Conservation (phyloP, 2,888 invertebrate genomes). For the Lasius fuliginosus region DNA sequence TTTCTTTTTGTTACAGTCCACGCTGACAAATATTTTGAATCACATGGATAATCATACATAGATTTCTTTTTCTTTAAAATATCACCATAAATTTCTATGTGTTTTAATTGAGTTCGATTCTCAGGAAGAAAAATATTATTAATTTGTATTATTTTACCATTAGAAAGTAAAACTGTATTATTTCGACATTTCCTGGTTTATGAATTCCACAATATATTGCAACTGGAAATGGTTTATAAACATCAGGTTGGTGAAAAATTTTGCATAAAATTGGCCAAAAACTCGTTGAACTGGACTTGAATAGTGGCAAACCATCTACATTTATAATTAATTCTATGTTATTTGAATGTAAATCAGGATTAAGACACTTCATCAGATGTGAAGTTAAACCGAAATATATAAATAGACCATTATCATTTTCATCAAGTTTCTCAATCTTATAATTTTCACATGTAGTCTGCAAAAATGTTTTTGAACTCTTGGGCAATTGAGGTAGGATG, state of each 20-base stretch:
- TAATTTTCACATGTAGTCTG: neutral
- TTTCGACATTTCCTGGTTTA: neutral
- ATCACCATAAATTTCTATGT: neutral
- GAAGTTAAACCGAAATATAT: neutral
- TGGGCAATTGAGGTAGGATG: neutral
- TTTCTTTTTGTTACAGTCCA: neutral
- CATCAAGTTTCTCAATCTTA: neutral
- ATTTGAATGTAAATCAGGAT: neutral
- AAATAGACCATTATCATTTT: neutral
- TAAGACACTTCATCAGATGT: neutral
- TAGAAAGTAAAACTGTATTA: neutral
- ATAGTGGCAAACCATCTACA: constrained; percentile 2
- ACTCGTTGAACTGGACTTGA: neutral
- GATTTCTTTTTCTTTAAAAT: neutral
- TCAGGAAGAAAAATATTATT: neutral
- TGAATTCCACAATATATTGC: neutral
- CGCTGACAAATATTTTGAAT: neutral
- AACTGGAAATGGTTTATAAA: constrained; percentile 2
- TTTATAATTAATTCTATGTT: neutral
- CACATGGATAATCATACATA: neutral
- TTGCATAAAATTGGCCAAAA: constrained; percentile 11
- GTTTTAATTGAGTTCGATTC: neutral
- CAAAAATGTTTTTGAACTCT: constrained; percentile 9
- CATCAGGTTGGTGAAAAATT: neutral
- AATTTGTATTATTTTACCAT: neutral